Base-by-base conservation (phyloP, 2,797 vertebrate genomes). In the Glyptemys insculpta region DNA sequence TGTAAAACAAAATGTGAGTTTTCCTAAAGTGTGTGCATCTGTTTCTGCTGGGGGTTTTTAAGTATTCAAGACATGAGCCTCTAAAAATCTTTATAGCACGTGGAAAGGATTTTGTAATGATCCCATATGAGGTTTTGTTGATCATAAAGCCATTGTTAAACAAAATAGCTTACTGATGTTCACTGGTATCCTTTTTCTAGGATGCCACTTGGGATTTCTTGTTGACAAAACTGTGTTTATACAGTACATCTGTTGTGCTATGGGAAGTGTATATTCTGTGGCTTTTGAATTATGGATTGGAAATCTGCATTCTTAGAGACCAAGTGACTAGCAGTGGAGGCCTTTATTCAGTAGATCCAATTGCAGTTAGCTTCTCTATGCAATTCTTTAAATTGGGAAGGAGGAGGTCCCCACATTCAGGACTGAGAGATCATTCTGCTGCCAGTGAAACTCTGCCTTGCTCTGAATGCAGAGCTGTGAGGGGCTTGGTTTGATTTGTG, bases 251-350 rank as follows among this genome's bases (percentile, higher is more conserved):
- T 79, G 53, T 84, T 86, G 88, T 57, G 59, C 93, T 95, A 85
- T 0, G 19, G 88, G 68, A 85, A 85, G 5, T 86, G 25, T 78
- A 87, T 89, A 0, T 0, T 82, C 92, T 89, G 50, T 15, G 23
- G 78, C 53, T 95, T 1, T 94, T 97, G 93, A 97, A 86, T 96
- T 91, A 89, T 31, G 41, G 68, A 62, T 91, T 89, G 91, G 16
- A 88, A 94, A 92, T 82, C 87, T 92, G 81, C 76, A 49, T 21
- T 91, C 82, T 88, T 96, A 12, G 49, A 79, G 54, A 47, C 53
- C 8, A 72, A 62, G 85, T 34, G 79, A 87, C 16, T 85, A 59
- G 56, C 88, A 84, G 2, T 4, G 62, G 85, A 79, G 52, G 89
- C 57, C 85, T 92, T 54, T 0, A 0, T 78, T 84, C 52, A 90